Base-by-base conservation (phyloP, 2,797 vertebrate species). In the Salarias fasciatus region DNA sequence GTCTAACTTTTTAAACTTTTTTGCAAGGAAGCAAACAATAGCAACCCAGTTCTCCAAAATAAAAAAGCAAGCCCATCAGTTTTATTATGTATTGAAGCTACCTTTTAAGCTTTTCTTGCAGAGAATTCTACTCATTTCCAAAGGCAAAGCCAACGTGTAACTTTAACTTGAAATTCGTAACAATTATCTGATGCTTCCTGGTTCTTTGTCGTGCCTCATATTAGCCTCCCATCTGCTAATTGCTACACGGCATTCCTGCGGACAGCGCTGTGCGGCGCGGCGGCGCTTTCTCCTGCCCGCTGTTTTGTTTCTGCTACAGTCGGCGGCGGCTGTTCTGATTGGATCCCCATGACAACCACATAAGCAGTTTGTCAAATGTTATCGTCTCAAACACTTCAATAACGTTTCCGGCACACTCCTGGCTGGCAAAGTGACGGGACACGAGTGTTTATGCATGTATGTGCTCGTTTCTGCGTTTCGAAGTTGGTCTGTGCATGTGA, bases 261-360 rank as follows among this genome's bases (percentile, higher is more conserved):
- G 73, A 72, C 63, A 62, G 41, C 45, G 24, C 33, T 46, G 44
- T 59, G 43, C 65, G 37, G 33, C 6, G 13, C 3, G 38, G 63
- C 66, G 84, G 79, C 68, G 65, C 71, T 76, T 84, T 81, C 74
- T 72, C 53, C 59, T 77, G 80, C 68, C 43, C 44, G 41, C 55
- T 33, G 63, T 72, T 55, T 63, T 45, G 51, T 74, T 72, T 82
- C 48, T 67, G 77, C 55, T 72, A 18, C 62, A 53, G 60, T 80
- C 43, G 71, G 77, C 72, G 46, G 58, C 69, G 83, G 75, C 82
- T 80, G 71, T 71, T 79, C 51, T 76, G 50, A 76, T 78, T 56
- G 75, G 63, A 80, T 85, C 71, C 69, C 74, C 71, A 83, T 88
- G 82, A 86, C 85, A 88, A 85, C 83, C 72, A 75, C 81, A 72